Evolutionary conservation across 2,797 vertebrate species (phyloP).

Genomic region (Buphagus erythrorhynchus): DNA sequence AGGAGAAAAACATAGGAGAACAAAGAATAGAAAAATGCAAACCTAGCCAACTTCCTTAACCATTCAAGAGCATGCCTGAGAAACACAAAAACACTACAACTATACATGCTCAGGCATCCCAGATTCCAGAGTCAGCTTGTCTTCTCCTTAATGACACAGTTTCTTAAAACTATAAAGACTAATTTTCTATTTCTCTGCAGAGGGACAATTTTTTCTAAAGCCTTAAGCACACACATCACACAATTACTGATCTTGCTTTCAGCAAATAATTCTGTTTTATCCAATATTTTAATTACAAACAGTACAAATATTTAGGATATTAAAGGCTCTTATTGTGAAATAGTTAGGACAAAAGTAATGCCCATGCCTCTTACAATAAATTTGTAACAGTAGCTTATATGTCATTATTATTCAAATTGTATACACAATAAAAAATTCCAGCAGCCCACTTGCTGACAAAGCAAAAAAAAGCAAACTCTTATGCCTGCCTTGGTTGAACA

Average conservation of each 20-base stretch:
- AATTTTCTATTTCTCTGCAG: not conserved
- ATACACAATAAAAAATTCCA: not conserved
- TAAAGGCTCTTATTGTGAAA: not conserved
- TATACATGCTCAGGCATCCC: not conserved
- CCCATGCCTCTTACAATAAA: not conserved
- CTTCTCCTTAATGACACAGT: not conserved
- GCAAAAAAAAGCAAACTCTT: not conserved
- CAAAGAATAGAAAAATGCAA: not conserved
- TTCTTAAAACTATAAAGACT: not conserved
- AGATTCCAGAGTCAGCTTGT: not conserved
- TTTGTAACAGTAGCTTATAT: not conserved
- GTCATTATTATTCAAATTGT: not conserved
- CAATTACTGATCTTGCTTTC: not conserved
- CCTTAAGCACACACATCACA: not conserved
- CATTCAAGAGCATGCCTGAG: not conserved
- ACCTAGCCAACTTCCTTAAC: not conserved
- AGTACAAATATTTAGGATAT: slow-evolving; percentile 18
- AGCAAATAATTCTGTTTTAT: not conserved
- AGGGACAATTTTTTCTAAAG: not conserved
- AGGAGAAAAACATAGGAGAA: not conserved
- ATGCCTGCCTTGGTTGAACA: not conserved
- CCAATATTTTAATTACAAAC: slow-evolving; percentile 28
- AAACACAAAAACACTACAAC: not conserved
- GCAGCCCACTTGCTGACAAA: slow-evolving; percentile 8
- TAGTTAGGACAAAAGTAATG: not conserved